Evolutionary conservation across 2,113 vertebrate species (phyloP).

Genomic region (Gnathonemus longibarbis): DNA sequence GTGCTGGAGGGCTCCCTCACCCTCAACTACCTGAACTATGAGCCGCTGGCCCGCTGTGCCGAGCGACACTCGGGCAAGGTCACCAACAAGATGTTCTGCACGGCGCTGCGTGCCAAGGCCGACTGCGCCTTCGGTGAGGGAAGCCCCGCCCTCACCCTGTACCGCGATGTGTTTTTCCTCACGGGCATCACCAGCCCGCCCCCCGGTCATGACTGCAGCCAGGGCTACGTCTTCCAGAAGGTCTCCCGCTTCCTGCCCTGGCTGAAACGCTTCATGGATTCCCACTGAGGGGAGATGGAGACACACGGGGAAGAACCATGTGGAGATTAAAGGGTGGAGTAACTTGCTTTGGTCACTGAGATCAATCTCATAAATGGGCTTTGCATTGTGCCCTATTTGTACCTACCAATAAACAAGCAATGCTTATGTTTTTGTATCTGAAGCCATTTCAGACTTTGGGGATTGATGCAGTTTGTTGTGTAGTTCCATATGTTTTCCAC

Average conservation of each 20-base stretch:
- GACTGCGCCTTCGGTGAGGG: slow-evolving; percentile 56
- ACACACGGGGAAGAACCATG: neutral
- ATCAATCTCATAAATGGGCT: neutral
- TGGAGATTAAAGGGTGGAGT: neutral
- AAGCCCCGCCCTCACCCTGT: slow-evolving; percentile 57
- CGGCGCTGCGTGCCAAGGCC: slow-evolving; percentile 34
- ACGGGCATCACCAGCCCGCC: slow-evolving; percentile 56
- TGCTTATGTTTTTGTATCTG: neutral
- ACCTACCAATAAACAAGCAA: neutral
- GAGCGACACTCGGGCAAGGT: slow-evolving; percentile 42
- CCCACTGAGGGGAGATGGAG: slow-evolving; percentile 14
- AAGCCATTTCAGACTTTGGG: neutral
- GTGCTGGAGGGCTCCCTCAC: slow-evolving; percentile 40
- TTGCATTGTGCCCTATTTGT: neutral
- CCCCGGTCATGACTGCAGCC: slow-evolving; percentile 40
- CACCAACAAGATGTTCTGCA: slow-evolving; percentile 66
- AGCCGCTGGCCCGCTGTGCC: slow-evolving; percentile 42
- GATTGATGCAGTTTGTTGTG: neutral
- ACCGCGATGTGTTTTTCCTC: slow-evolving; percentile 60
- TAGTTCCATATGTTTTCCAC: slow-evolving; percentile 35
- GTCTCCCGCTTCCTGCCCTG: slow-evolving; percentile 59
- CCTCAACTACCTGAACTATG: slow-evolving; percentile 51
- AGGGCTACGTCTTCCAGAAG: slow-evolving; percentile 62
- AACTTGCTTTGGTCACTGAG: neutral
- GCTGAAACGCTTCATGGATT: slow-evolving; percentile 47